These are phyloP conservation scores for Caerostris darwini DNA, from an alignment of 1,140 invertebrate species.

Conservation along the genomic window DNA sequence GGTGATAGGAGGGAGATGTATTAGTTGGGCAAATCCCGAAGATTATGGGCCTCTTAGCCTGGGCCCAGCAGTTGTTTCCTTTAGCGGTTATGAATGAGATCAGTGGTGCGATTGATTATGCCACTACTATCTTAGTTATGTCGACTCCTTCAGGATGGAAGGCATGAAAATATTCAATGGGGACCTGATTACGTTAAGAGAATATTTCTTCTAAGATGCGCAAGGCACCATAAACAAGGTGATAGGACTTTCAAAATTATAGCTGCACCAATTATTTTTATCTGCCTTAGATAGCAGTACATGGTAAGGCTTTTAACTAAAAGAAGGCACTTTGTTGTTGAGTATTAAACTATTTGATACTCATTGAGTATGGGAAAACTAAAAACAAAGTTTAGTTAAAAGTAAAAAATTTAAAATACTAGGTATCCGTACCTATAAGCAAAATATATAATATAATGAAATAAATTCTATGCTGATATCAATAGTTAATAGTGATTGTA, in stretches of 20 bases:
- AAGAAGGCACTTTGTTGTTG: background rate
- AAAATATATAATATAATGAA: too few species aligned
- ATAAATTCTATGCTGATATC: too few species aligned
- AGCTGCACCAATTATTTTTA: background rate
- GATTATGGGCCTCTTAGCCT: conserved; percentile 1
- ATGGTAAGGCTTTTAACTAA: conserved; percentile 6
- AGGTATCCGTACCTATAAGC: too few species aligned
- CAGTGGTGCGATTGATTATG: conserved; percentile 44
- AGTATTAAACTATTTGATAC: too few species aligned
- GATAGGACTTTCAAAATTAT: background rate
- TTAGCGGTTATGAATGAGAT: conserved; percentile 32
- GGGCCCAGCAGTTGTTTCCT: background rate
- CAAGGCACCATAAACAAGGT: background rate
- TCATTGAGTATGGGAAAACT: too few species aligned
- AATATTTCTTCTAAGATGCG: background rate
- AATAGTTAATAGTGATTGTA: too few species aligned
- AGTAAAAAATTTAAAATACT: too few species aligned
- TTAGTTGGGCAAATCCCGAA: conserved; percentile 34
- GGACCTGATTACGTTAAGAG: background rate
- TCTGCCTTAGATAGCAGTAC: background rate
- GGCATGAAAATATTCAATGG: background rate
- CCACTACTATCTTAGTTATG: conserved; percentile 33
- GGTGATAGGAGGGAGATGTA: conserved; percentile 29
- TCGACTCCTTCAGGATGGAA: background rate
- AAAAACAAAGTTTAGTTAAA: too few species aligned